Evolutionary conservation across 92 coral and sea anemone genomes (phyloP).

Genomic region (Umimayanthus kanabou): DNA sequence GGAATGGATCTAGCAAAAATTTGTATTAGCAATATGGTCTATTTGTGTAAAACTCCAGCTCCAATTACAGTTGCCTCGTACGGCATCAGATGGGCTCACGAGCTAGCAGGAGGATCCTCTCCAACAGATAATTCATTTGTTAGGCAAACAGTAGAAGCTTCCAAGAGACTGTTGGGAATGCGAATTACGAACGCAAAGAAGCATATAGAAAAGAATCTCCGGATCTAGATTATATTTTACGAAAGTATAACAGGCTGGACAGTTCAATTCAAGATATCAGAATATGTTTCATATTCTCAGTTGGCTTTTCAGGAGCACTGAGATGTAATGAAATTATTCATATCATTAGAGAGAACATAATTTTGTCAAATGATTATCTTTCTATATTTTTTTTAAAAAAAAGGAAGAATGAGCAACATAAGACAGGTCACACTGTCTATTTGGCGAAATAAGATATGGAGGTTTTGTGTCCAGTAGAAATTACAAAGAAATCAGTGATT

Average conservation of each 20-base stretch:
- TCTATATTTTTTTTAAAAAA: too few relatives aligned
- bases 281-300: background rate
- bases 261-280: background rate
- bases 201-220: background rate
- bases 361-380: too few relatives aligned
- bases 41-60: too few relatives aligned
- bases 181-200: background rate
- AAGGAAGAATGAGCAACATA: too few relatives aligned
- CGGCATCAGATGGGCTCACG: background rate
- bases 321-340: background rate
- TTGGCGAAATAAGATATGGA: too few relatives aligned
- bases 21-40: too few relatives aligned
- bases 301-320: background rate
- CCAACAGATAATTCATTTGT: constrained; percentile 17
- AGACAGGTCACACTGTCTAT: too few relatives aligned
- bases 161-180: constrained; percentile 23
- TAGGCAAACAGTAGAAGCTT: constrained; percentile 32
- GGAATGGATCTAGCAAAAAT: too few relatives aligned
- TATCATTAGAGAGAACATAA: too few relatives aligned
- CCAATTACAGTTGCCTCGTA: background rate
- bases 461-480: too few relatives aligned
- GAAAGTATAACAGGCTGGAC: background rate
- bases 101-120: too few relatives aligned
- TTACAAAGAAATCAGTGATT: too few relatives aligned
- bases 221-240: background rate